Conservation (phyloP, 92 coral and sea anemone species). For the Pocillopora meandrina region DNA sequence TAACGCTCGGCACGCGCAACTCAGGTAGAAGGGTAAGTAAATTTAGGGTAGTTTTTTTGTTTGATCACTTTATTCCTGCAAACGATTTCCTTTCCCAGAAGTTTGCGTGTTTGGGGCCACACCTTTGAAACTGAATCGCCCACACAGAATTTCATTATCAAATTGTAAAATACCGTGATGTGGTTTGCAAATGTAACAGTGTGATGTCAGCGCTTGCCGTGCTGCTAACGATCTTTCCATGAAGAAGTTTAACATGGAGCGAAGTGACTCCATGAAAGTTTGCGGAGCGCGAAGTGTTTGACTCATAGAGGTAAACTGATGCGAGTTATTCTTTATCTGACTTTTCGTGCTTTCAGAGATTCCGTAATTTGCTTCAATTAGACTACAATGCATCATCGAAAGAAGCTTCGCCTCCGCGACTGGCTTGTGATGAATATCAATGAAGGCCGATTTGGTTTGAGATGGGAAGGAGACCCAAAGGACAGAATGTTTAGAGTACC, state of each 20-base stretch:
- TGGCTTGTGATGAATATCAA: constrained; percentile 78
- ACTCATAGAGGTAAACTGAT: background rate
- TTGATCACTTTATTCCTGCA: background rate
- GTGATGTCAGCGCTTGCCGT: background rate
- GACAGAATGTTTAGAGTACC: constrained; percentile 73
- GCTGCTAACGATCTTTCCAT: background rate
- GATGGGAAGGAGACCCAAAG: constrained; percentile 72
- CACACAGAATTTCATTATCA: background rate
- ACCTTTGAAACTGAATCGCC: background rate
- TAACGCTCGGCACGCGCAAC: background rate
- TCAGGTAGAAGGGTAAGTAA: constrained; percentile 19
- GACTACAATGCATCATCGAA: constrained; percentile 62
- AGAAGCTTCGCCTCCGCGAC: constrained; percentile 70
- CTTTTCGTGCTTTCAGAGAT: background rate
- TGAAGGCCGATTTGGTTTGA: constrained; percentile 64
- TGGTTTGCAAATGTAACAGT: background rate
- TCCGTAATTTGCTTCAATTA: background rate
- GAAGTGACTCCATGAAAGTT: background rate
- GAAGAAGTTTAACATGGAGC: background rate
- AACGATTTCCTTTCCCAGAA: constrained; percentile 28
- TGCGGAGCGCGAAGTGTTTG: background rate
- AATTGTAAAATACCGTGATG: background rate
- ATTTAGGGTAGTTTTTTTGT: background rate
- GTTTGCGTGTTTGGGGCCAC: background rate
- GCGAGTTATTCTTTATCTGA: background rate